These are phyloP conservation scores for Poeciliopsis gracilis DNA, from an alignment of 2,797 vertebrate species.

Conservation along the genomic window DNA sequence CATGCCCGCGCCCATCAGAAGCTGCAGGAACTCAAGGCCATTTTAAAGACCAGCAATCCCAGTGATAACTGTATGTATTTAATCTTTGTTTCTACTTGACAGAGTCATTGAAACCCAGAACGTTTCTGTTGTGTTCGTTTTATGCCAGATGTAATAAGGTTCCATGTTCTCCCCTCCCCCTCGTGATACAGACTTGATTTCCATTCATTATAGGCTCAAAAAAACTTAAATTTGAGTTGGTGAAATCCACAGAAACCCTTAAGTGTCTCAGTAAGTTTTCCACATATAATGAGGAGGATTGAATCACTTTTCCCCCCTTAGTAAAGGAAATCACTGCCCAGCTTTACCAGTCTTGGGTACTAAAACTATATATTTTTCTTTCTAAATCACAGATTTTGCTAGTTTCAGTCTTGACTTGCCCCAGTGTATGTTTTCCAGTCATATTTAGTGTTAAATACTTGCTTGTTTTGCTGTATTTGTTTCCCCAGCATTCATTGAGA, in stretches of 20 bases:
- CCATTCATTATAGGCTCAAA: no score
- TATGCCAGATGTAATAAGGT: background rate
- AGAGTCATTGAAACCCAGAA: constrained; percentile 9
- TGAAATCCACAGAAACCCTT: no score
- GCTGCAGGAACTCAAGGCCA: constrained; percentile 95
- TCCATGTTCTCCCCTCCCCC: background rate
- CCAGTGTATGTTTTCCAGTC: constrained; percentile 1
- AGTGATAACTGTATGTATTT: constrained; percentile 91
- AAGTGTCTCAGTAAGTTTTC: background rate
- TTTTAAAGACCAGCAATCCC: constrained; percentile 91
- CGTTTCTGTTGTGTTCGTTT: background rate
- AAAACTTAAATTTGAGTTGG: no score
- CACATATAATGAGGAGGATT: background rate
- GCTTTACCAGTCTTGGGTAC: background rate
- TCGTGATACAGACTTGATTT: no score
- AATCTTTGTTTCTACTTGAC: background rate
- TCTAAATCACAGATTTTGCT: background rate
- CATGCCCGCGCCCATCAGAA: constrained; percentile 98
- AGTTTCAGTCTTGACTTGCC: background rate
- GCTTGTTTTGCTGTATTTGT: constrained; percentile 29
- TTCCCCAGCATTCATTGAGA: constrained; percentile 94
- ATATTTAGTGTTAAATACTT: background rate
- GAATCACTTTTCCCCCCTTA: background rate
- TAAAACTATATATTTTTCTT: background rate
- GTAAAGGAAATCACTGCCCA: background rate